Evolutionary conservation across 2,888 invertebrate species (phyloP).

Genomic region (Melipona beecheii): DNA sequence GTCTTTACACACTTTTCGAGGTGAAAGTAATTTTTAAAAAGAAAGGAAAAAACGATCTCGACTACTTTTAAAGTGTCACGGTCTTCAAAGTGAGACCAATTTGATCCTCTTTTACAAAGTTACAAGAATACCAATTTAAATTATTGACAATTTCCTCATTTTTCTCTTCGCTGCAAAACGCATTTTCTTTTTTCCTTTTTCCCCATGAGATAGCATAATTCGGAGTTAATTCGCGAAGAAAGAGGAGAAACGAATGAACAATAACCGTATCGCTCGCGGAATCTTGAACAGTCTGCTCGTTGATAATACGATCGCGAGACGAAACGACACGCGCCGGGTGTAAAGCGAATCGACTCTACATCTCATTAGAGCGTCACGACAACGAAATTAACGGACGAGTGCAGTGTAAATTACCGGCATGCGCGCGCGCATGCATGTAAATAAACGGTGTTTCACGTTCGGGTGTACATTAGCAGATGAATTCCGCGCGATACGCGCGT

Average conservation of each 20-base stretch:
- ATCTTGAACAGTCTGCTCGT: background rate
- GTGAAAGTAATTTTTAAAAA: too few species aligned
- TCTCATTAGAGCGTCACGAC: slow-evolving; percentile 35
- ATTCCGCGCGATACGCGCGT: background rate
- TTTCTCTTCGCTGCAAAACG: too few species aligned
- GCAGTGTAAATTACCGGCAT: slow-evolving; percentile 28
- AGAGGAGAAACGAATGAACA: background rate
- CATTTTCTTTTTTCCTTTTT: too few species aligned
- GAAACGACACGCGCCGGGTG: background rate
- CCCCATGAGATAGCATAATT: background rate
- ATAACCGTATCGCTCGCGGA: background rate
- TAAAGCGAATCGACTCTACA: slow-evolving; percentile 15
- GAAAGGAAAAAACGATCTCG: too few species aligned
- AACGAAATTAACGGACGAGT: slow-evolving; percentile 21
- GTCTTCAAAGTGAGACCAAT: too few species aligned
- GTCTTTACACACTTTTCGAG: too few species aligned
- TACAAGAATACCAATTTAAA: too few species aligned
- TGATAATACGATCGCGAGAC: slow-evolving; percentile 1
- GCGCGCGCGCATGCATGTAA: slow-evolving; percentile 3
- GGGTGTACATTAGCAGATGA: slow-evolving; percentile 4
- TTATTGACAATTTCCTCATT: too few species aligned
- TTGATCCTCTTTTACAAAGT: too few species aligned
- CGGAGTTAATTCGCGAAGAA: background rate
- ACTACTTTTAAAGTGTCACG: too few species aligned
- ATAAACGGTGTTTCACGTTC: slow-evolving; percentile 21